phyloP scores from a whole-genome alignment of 2,113 vertebrate species.

The Melospiza georgiana region DNA sequence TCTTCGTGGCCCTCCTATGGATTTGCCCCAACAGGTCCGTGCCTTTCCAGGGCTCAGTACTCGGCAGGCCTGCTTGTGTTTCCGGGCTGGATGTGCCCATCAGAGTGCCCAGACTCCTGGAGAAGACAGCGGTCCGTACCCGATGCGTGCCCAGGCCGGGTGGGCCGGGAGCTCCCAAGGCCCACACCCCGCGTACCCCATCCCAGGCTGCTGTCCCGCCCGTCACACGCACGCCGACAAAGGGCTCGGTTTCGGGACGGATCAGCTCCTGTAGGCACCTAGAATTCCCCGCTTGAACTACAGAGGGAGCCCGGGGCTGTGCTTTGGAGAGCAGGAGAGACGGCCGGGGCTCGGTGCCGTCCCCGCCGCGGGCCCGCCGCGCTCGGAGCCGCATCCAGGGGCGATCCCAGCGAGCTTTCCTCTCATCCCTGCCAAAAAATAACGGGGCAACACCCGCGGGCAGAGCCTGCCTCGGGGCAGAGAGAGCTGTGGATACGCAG shows the following conservation, averaged over 20 bases:
- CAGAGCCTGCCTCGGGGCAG: not conserved
- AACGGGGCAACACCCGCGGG: too few species aligned
- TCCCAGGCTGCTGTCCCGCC: rapidly evolving
- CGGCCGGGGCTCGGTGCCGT: not conserved
- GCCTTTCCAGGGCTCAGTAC: too few species aligned
- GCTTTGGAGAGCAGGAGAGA: not conserved
- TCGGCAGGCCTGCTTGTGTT: not conserved
- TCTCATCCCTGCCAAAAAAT: not conserved
- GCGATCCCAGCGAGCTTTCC: rapidly evolving
- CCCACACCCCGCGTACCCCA: rapidly evolving
- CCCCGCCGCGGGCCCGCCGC: not conserved
- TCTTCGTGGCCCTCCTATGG: not conserved
- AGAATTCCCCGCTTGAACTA: not conserved
- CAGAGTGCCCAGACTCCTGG: rapidly evolving
- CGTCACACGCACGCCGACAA: rapidly evolving
- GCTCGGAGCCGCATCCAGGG: rapidly evolving
- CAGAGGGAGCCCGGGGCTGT: constrained; percentile 55
- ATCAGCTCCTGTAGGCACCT: rapidly evolving
- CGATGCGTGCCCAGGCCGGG: not conserved
- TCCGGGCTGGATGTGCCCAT: too few species aligned
- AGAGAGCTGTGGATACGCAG: rapidly evolving
- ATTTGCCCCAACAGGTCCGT: not conserved
- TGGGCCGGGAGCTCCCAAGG: not conserved
- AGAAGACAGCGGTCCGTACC: not conserved
- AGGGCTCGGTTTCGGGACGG: rapidly evolving